Percentiles rank a stretch among this genome's conserved stretches.
Evolutionary conservation across 1,140 invertebrate species (phyloP).

Genomic region (Matsumurasca onukii): DNA sequence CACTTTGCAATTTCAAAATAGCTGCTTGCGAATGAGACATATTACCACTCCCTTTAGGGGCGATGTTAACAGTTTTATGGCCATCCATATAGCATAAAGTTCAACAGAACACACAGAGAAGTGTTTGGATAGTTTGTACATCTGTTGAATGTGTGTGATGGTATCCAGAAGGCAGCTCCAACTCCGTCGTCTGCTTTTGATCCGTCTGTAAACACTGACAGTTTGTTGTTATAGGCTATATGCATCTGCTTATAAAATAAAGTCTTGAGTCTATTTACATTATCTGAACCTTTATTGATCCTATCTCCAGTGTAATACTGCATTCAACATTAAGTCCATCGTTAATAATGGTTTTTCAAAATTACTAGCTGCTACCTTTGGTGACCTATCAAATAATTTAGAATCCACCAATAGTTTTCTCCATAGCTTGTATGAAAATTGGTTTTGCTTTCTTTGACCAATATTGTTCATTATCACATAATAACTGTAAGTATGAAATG

Average conservation of each 20-base stretch:
- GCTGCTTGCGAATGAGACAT: background rate
- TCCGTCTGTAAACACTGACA: background rate
- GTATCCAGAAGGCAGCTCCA: background rate
- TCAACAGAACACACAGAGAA: background rate
- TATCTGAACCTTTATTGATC: background rate
- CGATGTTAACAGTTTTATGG: background rate
- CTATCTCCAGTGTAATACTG: background rate
- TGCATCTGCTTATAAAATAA: background rate
- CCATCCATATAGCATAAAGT: background rate
- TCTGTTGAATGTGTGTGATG: background rate
- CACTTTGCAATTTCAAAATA: too few relatives aligned
- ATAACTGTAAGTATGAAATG: background rate
- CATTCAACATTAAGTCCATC: background rate
- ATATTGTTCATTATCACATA: background rate
- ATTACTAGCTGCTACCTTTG: background rate
- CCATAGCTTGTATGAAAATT: too few relatives aligned
- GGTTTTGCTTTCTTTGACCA: background rate
- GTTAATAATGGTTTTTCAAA: background rate
- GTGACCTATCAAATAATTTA: background rate
- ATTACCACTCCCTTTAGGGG: background rate
- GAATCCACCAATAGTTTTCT: background rate
- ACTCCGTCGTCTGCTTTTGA: background rate
- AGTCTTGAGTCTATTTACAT: background rate
- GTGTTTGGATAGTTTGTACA: background rate
- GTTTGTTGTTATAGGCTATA: slow-evolving; percentile 1